Evolutionary conservation across 2,888 invertebrate genomes (phyloP).

Genomic region (Ectemnius continuus): DNA sequence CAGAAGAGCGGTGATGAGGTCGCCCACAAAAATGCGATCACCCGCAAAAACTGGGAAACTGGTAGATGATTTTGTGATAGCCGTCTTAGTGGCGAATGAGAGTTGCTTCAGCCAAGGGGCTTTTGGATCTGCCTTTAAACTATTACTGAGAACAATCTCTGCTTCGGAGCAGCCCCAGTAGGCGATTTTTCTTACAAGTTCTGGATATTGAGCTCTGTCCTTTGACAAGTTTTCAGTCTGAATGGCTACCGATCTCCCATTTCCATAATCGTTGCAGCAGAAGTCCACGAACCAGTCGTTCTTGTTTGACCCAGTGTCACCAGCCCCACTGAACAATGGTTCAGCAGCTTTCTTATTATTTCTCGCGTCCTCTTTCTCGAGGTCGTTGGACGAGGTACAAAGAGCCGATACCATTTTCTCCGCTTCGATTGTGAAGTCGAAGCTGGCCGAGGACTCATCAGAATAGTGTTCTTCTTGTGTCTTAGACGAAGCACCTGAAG

Average conservation of each 20-base stretch:
- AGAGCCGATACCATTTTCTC: slow-evolving; percentile 83
- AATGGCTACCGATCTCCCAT: slow-evolving; percentile 53
- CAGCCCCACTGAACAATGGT: slow-evolving; percentile 60
- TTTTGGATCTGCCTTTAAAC: slow-evolving; percentile 44
- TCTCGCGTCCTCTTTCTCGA: slow-evolving; percentile 54
- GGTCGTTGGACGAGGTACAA: slow-evolving; percentile 76
- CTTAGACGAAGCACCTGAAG: slow-evolving; percentile 29
- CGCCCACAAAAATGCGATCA: slow-evolving; percentile 64
- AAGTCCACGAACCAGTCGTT: slow-evolving; percentile 64
- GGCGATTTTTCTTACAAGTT: slow-evolving; percentile 65
- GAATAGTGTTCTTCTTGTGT: slow-evolving; percentile 67
- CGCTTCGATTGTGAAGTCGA: slow-evolving; percentile 82
- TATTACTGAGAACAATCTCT: slow-evolving; percentile 61
- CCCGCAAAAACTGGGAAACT: slow-evolving; percentile 71
- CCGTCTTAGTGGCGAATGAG: slow-evolving; percentile 68
- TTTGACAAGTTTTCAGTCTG: slow-evolving; percentile 58
- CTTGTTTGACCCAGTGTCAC: slow-evolving; percentile 64
- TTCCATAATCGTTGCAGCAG: slow-evolving; percentile 55
- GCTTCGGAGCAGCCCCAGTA: slow-evolving; percentile 72
- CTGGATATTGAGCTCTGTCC: slow-evolving; percentile 60
- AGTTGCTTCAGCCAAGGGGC: slow-evolving; percentile 64
- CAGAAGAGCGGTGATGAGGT: slow-evolving; percentile 69
- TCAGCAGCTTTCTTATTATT: slow-evolving; percentile 34
- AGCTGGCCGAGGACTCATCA: slow-evolving; percentile 80
- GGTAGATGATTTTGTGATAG: slow-evolving; percentile 70